Conservation (phyloP, 2,888 invertebrate genomes). For the Synanthedon myopaeformis region DNA sequence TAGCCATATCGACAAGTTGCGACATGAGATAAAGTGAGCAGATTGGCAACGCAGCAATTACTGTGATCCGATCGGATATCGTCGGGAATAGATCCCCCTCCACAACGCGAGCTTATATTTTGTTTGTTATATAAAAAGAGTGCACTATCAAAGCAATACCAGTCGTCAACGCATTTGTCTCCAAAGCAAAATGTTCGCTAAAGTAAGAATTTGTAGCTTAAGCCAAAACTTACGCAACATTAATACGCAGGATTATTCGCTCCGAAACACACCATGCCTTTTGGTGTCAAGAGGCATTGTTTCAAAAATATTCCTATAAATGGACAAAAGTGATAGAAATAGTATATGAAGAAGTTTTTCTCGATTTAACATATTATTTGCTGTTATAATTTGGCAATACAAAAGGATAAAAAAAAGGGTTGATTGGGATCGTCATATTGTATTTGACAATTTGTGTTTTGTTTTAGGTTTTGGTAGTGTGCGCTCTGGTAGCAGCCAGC, state of each 20-base stretch:
- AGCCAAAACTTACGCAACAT: constrained; percentile 23
- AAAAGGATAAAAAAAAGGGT: constrained; percentile 1
- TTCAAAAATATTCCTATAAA: neutral
- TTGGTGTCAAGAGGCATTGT: neutral
- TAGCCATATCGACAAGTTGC: constrained; percentile 47
- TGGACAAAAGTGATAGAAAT: neutral
- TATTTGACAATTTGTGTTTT: constrained; percentile 3
- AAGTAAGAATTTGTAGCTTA: constrained; percentile 48
- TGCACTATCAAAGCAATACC: constrained; percentile 47
- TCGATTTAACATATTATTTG: neutral
- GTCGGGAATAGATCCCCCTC: constrained; percentile 59
- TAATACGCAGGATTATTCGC: constrained; percentile 23
- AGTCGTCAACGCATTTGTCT: constrained; percentile 56
- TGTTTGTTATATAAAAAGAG: constrained; percentile 69
- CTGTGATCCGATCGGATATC: constrained; percentile 64
- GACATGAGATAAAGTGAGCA: constrained; percentile 54
- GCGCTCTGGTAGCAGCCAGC: constrained; percentile 45
- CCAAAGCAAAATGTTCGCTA: constrained; percentile 63
- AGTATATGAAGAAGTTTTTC: neutral
- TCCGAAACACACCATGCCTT: constrained; percentile 4
- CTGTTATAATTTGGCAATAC: neutral
- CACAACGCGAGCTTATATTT: constrained; percentile 38
- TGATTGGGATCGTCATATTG: constrained; percentile 27
- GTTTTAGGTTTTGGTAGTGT: constrained; percentile 39
- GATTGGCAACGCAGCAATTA: constrained; percentile 63